Evolutionary conservation across 2,113 vertebrate species (phyloP), one percentile per base, ranked within the genome.

Genomic region (Cyprinus carpio): DNA sequence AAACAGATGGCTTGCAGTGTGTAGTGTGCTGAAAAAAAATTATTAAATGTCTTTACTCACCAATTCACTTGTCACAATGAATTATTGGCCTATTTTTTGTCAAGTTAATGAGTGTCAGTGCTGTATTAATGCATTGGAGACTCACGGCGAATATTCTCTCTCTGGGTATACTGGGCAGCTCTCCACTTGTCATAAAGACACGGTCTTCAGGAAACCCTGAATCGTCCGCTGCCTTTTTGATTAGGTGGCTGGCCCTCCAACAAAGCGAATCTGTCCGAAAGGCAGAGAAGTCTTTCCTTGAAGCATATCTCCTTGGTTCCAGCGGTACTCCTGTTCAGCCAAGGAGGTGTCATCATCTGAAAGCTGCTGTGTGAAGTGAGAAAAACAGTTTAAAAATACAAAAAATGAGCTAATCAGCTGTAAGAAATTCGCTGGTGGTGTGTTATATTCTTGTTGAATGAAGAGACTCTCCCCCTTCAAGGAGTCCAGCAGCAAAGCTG

Each of bases 141-240:
- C 81, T 83, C 74, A 83, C 82, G 75, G 23, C 67, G 75, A 51
- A 34, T 71, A 51, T 74, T 83, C 67, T 31, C 7, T 72, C 43
- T 31, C 46, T 58, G 12, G n/a, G 9, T 18, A 25, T 75, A 74
- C 69, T 83, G 82, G 13, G 40, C 0, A 3, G 51, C 9, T 11
- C 80, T 8, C 80, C 80, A 82, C 80, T 15, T 69, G 64, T 71
- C 25, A 1, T 82, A 82, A 69, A 67, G 12, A 27, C 43, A 6
- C 11, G 10, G 29, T 40, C 31, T 31, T 69, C 49, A 10, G 69
- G 49, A 58, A 75, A 83, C 5, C 69, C 82, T 2, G 69, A 31
- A 0, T 34, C 7, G 29, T 40, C 69, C 82, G 27, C 7, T 18
- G 20, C 3, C 18, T 75, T 23, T 75, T 75, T 25, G 11, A n/a